A percentile compares a stretch with the other conserved stretches of the same genome.
These are phyloP conservation scores for Drosophila sp. DNA, from an alignment of 1,140 invertebrate species.

Conservation along the genomic window DNA sequence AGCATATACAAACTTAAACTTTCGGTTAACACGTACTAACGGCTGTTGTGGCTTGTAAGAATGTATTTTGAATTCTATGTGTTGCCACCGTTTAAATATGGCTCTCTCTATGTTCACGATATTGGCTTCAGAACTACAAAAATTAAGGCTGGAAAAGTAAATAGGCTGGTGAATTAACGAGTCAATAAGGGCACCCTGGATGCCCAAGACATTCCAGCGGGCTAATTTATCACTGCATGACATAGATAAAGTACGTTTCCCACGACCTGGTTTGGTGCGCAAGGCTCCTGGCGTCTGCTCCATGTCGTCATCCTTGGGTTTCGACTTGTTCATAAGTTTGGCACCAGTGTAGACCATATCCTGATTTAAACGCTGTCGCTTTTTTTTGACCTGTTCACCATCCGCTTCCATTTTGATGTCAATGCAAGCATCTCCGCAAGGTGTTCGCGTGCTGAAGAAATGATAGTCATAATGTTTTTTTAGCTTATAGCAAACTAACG, in stretches of 20 bases:
- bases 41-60: slow-evolving; percentile 71
- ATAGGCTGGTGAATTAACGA: slow-evolving; percentile 88
- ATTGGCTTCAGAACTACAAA: slow-evolving; percentile 88
- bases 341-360: slow-evolving; percentile 89
- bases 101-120: slow-evolving; percentile 87
- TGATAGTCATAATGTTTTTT: slow-evolving; percentile 89
- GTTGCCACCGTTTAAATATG: slow-evolving; percentile 84
- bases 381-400: slow-evolving; percentile 51
- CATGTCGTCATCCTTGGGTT: slow-evolving; percentile 82
- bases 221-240: slow-evolving; percentile 97
- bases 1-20: slow-evolving; percentile 82
- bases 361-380: slow-evolving; percentile 41
- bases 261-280: slow-evolving; percentile 95
- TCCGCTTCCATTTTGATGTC: neutral
- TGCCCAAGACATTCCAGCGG: slow-evolving; percentile 92
- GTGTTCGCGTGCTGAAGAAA: slow-evolving; percentile 93
- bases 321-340: slow-evolving; percentile 89
- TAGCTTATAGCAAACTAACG: slow-evolving; percentile 83
- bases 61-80: slow-evolving; percentile 62
- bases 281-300: slow-evolving; percentile 86
- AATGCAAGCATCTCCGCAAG: slow-evolving; percentile 94
- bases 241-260: slow-evolving; percentile 93
- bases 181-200: slow-evolving; percentile 91
- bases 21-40: slow-evolving; percentile 78
- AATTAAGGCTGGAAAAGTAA: slow-evolving; percentile 88